These are phyloP conservation scores for Trachelus tabidus DNA, from an alignment of 2,888 invertebrate species.

Conservation along the genomic window DNA sequence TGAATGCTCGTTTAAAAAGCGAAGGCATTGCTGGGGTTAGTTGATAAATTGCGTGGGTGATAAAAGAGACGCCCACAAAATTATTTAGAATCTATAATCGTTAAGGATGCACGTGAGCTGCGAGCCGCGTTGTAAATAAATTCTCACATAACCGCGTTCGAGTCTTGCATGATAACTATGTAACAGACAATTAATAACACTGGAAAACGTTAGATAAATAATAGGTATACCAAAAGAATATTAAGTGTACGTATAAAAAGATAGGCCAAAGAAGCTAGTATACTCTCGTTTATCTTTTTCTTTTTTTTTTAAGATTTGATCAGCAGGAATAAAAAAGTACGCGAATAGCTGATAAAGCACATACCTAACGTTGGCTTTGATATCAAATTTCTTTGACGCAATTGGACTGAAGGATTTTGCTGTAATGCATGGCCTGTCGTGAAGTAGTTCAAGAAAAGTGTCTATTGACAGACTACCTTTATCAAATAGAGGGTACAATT, in stretches of 20 bases:
- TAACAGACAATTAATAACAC: constrained; percentile 22
- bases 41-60: not conserved
- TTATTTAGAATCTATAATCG: not conserved
- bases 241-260: constrained; percentile 19
- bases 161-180: constrained; percentile 16
- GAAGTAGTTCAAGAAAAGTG: not conserved
- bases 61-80: not conserved
- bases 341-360: not conserved
- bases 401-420: not conserved
- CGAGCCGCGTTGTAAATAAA: constrained; percentile 3
- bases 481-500: not conserved
- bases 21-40: not conserved
- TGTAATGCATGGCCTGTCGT: constrained; percentile 13
- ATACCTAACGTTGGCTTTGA: not conserved
- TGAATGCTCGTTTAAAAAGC: not conserved
- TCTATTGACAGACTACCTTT: not conserved
- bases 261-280: constrained; percentile 17
- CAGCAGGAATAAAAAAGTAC: not conserved
- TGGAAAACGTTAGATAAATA: constrained; percentile 13
- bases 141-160: constrained; percentile 7
- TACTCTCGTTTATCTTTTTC: constrained; percentile 3
- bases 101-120: not conserved
- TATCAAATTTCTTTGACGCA: not conserved
- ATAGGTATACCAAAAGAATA: constrained; percentile 22
- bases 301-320: not conserved